These are phyloP conservation scores for Odontamblyopus lacepedii DNA, from an alignment of 2,797 vertebrate genomes.

Conservation along the genomic window DNA sequence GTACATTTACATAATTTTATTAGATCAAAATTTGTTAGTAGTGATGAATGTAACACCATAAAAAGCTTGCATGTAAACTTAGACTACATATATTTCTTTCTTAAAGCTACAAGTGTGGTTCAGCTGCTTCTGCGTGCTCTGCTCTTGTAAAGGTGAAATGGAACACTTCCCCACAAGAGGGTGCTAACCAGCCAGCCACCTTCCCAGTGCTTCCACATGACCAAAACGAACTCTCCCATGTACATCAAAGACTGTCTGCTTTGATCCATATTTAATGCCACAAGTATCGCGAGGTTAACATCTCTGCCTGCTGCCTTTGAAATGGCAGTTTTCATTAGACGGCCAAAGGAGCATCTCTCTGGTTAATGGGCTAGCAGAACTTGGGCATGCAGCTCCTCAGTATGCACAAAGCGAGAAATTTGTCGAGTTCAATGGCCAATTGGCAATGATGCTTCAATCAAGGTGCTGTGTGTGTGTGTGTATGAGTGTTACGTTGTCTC, in stretches of 20 bases:
- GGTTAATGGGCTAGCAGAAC: conserved; percentile 57
- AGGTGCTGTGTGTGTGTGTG: conserved; percentile 5
- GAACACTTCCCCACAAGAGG: conserved; percentile 58
- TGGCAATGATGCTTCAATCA: conserved; percentile 59
- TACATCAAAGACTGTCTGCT: conserved; percentile 75
- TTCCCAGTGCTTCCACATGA: conserved; percentile 34
- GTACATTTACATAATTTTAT: neutral
- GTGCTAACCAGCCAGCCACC: conserved; percentile 33
- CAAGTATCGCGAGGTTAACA: conserved; percentile 77
- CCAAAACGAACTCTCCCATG: conserved; percentile 72
- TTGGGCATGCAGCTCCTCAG: conserved; percentile 22
- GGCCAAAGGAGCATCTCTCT: conserved; percentile 62
- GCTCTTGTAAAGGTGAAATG: neutral
- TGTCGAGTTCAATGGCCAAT: conserved; percentile 57
- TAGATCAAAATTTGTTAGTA: neutral
- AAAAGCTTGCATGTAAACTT: neutral
- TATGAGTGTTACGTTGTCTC: conserved; percentile 15
- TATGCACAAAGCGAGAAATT: conserved; percentile 36
- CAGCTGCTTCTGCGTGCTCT: neutral
- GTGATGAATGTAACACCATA: neutral
- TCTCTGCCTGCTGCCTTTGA: conserved; percentile 73
- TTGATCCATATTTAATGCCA: conserved; percentile 82
- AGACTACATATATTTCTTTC: neutral
- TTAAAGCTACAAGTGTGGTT: neutral
- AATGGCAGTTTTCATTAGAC: conserved; percentile 75